Conservation (phyloP, 2,888 invertebrate genomes). For the Heliothis peltigera region DNA sequence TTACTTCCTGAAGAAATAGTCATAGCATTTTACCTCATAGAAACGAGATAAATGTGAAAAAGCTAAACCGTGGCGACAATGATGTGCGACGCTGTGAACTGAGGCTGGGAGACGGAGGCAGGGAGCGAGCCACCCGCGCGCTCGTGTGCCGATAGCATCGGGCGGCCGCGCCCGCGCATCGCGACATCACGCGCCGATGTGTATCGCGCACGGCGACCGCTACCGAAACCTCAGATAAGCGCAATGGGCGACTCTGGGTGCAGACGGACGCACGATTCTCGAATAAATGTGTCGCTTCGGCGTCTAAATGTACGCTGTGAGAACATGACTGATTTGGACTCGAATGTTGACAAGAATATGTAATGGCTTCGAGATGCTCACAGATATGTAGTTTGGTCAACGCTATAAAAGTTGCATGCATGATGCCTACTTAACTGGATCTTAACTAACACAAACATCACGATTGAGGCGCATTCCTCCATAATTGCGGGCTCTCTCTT, state of each 20-base stretch:
- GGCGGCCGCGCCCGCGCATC: slow-evolving; percentile 72
- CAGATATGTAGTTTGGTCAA: slow-evolving; percentile 41
- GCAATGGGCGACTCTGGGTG: slow-evolving; percentile 67
- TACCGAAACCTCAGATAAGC: slow-evolving; percentile 73
- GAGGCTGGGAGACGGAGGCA: slow-evolving; percentile 31
- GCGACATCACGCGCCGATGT: slow-evolving; percentile 83
- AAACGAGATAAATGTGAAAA: slow-evolving; percentile 20
- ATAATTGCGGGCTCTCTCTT: not conserved
- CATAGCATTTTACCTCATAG: not conserved
- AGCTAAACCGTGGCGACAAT: slow-evolving; percentile 32
- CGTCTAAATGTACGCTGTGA: slow-evolving; percentile 64
- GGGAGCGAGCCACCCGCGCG: slow-evolving; percentile 62
- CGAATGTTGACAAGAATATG: slow-evolving; percentile 55
- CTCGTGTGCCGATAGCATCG: slow-evolving; percentile 83
- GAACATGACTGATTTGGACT: slow-evolving; percentile 62
- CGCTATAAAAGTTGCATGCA: slow-evolving; percentile 43
- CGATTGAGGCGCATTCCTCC: not conserved
- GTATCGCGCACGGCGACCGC: slow-evolving; percentile 74
- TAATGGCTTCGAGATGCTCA: slow-evolving; percentile 53
- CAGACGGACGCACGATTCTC: slow-evolving; percentile 79
- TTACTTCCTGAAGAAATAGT: not conserved
- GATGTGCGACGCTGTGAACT: slow-evolving; percentile 46
- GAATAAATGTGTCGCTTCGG: slow-evolving; percentile 80
- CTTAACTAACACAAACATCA: not conserved
- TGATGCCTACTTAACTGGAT: slow-evolving; percentile 25